Evolutionary conservation across 2,888 invertebrate species (phyloP), one percentile per base, ranked within the genome.

Genomic region (Rhogogaster chlorosoma): DNA sequence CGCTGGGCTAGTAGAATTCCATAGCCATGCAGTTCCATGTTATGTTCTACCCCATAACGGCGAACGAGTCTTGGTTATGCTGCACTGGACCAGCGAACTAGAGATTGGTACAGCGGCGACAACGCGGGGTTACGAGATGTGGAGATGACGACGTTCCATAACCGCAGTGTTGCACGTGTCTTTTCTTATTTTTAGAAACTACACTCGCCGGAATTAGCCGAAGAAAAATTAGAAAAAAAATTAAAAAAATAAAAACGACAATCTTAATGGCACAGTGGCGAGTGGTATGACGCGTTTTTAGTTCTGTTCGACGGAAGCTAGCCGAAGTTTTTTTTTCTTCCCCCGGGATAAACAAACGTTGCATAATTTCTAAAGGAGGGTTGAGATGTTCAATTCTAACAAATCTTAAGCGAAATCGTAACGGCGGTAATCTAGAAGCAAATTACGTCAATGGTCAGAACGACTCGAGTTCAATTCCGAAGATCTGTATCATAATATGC

Each of bases 71-170:
- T 42, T 1, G 15, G 9, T 10, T 67, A 67, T 29, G 15, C 7
- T 73, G 38, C 15, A 29, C 71, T 10, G 10, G 38, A 71, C 32
- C 38, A 64, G 26, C 15, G 42, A n/a, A n/a, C 26, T 15, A 45
- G 38, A 42, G 38, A 38, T 36, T 12, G 38, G n/a, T 38, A 10
- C n/a, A 9, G 12, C 38, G 18, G 7, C 9, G 2, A n/a, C 15
- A n/a, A 29, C 10, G 36, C 18, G 0, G 53, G 53, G 53, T 32
- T 45, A 77, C 29, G 45, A 73, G 77, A 38, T 22, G 26, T 38
- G 7, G 75, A 75, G 75, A 75, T 77, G 77, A 77, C 77, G 77
- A 49, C 18, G 77, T 77, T 77, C 77, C 77, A 77, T 77, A 77
- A 77, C 77, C 77, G 53, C 77, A 53, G 77, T 15, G 22, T n/a